Evolutionary conservation across 1,140 invertebrate genomes (phyloP).

Genomic region (Tetramorium alpestre): DNA sequence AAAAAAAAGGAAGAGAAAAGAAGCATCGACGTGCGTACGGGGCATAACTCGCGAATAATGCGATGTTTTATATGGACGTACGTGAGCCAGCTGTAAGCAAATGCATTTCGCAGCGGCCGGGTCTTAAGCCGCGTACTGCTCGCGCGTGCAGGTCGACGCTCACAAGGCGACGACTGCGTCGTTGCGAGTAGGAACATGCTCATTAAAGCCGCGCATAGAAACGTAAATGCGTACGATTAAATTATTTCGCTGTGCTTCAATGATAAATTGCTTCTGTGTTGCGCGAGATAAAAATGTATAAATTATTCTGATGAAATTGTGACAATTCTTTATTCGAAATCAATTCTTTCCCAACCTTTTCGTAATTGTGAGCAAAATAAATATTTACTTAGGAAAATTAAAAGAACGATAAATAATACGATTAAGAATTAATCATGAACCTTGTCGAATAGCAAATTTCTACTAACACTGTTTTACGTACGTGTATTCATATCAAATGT

Average conservation of each 20-base stretch:
- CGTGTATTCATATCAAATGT: too few species aligned
- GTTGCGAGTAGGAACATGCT: slow-evolving; percentile 52
- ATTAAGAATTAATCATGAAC: neutral
- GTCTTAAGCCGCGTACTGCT: slow-evolving; percentile 53
- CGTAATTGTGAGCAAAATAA: neutral
- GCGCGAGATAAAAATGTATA: neutral
- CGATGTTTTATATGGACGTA: slow-evolving; percentile 72
- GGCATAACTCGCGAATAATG: slow-evolving; percentile 73
- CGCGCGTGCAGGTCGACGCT: slow-evolving; percentile 30
- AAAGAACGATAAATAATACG: neutral
- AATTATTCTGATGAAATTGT: neutral
- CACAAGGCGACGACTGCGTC: slow-evolving; percentile 46
- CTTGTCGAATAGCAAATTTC: neutral
- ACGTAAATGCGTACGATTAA: slow-evolving; percentile 15
- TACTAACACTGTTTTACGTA: neutral
- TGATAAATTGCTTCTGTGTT: slow-evolving; percentile 1
- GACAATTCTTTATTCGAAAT: neutral
- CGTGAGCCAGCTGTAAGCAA: slow-evolving; percentile 71
- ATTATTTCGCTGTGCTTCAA: slow-evolving; percentile 28
- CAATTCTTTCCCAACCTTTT: neutral
- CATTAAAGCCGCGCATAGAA: slow-evolving; percentile 51
- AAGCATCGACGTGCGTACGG: slow-evolving; percentile 66
- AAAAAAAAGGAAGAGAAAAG: slow-evolving; percentile 40
- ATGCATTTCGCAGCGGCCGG: slow-evolving; percentile 66
- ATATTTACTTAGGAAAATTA: too few species aligned